A percentile compares a stretch with the other conserved stretches of the same genome.
Conservation (phyloP, 1,140 invertebrate genomes). For the Aphelinus certus region DNA sequence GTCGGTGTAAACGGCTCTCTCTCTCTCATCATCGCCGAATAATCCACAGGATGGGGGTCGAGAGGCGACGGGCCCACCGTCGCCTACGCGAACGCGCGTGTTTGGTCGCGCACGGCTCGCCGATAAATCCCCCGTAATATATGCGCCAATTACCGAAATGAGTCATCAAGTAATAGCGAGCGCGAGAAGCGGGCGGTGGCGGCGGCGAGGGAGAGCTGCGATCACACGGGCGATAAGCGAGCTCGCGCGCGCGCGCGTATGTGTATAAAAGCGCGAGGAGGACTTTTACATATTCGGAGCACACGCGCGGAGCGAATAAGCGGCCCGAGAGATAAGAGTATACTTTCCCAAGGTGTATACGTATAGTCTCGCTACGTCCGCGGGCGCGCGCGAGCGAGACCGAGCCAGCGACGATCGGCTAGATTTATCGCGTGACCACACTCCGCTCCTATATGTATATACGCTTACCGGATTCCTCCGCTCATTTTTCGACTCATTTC, state of each 20-base stretch:
- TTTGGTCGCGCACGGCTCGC: constrained; percentile 28
- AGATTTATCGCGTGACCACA: constrained; percentile 48
- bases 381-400: background rate
- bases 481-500: background rate
- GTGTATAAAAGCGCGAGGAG: too few relatives aligned
- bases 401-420: constrained; percentile 39
- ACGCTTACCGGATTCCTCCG: constrained; percentile 10
- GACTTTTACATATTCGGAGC: constrained; percentile 51
- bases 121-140: constrained; percentile 58
- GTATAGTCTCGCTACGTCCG: too few relatives aligned
- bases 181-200: constrained; percentile 46
- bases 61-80: too few relatives aligned
- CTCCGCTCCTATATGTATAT: background rate
- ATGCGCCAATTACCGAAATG: constrained; percentile 62
- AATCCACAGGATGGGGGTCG: too few relatives aligned
- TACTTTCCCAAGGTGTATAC: constrained; percentile 50
- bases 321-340: constrained; percentile 51
- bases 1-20: too few relatives aligned
- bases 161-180: constrained; percentile 59
- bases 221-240: too few relatives aligned
- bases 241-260: too few relatives aligned
- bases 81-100: background rate
- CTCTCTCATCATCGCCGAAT: background rate
- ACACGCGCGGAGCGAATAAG: constrained; percentile 50
- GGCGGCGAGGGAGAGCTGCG: constrained; percentile 42